Percentiles rank a stretch among this genome's conserved stretches.
Conservation (phyloP, 1,140 invertebrate species). For the Catajapyx aquilonaris region DNA sequence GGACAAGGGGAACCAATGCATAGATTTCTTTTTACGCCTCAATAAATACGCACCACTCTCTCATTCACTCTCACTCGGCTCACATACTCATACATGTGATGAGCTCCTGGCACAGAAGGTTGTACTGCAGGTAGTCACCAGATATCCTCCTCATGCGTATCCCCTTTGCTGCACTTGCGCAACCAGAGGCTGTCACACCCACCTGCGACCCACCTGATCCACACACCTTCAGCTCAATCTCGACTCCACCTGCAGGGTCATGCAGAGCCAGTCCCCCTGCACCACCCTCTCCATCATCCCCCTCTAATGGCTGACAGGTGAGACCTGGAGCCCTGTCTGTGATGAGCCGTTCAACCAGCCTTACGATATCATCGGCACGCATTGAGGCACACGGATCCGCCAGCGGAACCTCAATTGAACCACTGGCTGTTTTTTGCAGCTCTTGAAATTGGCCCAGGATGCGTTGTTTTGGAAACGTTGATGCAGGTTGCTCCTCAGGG, state of each 20-base stretch:
- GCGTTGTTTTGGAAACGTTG: constrained; percentile 8
- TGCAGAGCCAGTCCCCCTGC: constrained; percentile 31
- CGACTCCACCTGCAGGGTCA: constrained; percentile 64
- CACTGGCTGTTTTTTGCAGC: constrained; percentile 22
- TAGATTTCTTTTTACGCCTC: no score
- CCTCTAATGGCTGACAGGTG: constrained; percentile 18
- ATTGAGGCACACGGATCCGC: constrained; percentile 56
- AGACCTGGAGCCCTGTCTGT: constrained; percentile 44
- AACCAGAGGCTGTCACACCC: constrained; percentile 12
- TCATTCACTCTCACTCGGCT: no score
- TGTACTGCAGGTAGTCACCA: constrained; percentile 74
- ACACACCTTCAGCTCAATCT: constrained; percentile 67
- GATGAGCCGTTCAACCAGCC: constrained; percentile 59
- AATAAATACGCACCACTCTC: no score
- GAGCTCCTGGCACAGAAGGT: constrained; percentile 71
- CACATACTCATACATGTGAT: constrained; percentile 67
- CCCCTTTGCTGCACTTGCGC: constrained; percentile 33
- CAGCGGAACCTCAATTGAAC: constrained; percentile 40
- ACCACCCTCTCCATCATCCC: no score
- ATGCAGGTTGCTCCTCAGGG: neutral
- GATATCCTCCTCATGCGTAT: constrained; percentile 77
- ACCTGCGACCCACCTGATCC: constrained; percentile 13
- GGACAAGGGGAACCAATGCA: no score
- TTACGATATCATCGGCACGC: constrained; percentile 53
- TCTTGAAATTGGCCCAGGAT: no score